A percentile compares a stretch with the other conserved stretches of the same genome.
Evolutionary conservation across 1,140 invertebrate species (phyloP).

Genomic region (Polypedilum vanderplanki): DNA sequence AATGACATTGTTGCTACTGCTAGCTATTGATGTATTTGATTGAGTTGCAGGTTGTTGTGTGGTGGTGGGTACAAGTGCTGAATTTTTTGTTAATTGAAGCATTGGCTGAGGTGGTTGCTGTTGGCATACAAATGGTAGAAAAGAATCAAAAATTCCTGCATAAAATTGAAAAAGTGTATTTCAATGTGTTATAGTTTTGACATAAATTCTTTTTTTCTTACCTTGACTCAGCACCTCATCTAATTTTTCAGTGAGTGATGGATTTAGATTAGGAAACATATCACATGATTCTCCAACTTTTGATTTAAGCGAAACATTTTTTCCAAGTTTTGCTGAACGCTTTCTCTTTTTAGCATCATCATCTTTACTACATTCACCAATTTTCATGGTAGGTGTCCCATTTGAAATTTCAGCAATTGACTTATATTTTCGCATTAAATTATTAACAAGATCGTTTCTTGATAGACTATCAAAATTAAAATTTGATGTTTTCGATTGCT

Average conservation of each 20-base stretch:
- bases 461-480: slow-evolving; percentile 30
- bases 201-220: too few species aligned
- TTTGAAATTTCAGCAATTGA: background rate
- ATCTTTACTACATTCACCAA: background rate
- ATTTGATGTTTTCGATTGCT: slow-evolving; percentile 32
- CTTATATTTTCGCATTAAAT: slow-evolving; percentile 13
- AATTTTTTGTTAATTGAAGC: background rate
- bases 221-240: slow-evolving; percentile 64
- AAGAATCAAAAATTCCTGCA: slow-evolving; percentile 56
- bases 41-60: background rate
- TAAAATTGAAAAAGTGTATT: too few species aligned
- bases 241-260: slow-evolving; percentile 39
- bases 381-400: background rate
- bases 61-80: background rate
- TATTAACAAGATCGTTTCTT: slow-evolving; percentile 30
- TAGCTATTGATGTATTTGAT: background rate
- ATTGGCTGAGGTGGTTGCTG: slow-evolving; percentile 31
- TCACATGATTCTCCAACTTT: background rate
- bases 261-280: slow-evolving; percentile 34
- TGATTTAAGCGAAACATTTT: background rate
- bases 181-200: too few species aligned
- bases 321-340: background rate
- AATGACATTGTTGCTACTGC: background rate
- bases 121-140: slow-evolving; percentile 57
- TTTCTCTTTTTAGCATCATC: background rate